Base-by-base conservation (phyloP, 2,797 vertebrate genomes). In the Ispidina picta region DNA sequence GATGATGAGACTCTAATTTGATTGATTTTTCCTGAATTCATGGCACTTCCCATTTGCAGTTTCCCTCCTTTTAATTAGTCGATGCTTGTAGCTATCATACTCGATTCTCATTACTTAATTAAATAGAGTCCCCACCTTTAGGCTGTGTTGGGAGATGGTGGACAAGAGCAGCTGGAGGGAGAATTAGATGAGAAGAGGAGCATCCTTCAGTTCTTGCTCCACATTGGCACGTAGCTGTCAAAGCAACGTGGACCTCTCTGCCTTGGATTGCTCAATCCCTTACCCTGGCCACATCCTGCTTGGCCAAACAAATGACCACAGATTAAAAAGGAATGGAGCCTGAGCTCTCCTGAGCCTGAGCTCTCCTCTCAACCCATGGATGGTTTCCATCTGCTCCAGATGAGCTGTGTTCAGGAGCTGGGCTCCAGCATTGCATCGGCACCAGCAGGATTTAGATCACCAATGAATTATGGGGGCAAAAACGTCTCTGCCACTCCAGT, bases 41-140 rank as follows among this genome's bases (percentile, higher is more conserved):
- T 41, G 76, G 79, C 78, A 77, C 73, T 93, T 94, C 90, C 88
- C 84, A 87, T 93, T 94, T 95, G 94, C 90, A 94, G 83, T 75
- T 92, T 70, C 82, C 82, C 86, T 92, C 86, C 88, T 90, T 91
- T 94, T 86, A 96, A 94, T 96, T 95, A 94, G 81, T 31, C 0
- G 39, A 31, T 72, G 88, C 88, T 94, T 94, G 94, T 93, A 95
- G 94, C 93, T 77, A 94, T 95, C 92, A 77, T 59, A 80, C 91
- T 95, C 1, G 3, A 94, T 90, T 93, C 90, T 91, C 88, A 80
- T 95, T 91, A 93, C 69, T 94, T 91, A 80, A 89, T 93, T 88
- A 94, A 92, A 91, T 54, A 48, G 72, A 88, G 90, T 84, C 75
- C 64, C 69, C 78, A 95, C 84, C 89, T 91, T 85, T 54, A 68